These are phyloP conservation scores for Novumbra hubbsi DNA, from an alignment of 2,797 vertebrate genomes.

Conservation along the genomic window DNA sequence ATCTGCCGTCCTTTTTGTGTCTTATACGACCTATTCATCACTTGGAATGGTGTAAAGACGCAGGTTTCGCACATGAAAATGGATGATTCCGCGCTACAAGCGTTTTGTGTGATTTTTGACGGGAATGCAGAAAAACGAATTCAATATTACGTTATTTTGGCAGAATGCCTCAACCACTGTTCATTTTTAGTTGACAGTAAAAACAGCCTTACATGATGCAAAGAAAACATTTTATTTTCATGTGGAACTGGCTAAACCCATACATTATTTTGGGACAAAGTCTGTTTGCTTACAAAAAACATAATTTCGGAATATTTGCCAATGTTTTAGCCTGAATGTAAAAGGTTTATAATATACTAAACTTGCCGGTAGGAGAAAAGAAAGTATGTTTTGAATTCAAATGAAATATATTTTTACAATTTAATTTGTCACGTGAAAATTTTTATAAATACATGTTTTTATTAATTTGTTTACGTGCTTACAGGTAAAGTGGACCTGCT, in stretches of 20 bases:
- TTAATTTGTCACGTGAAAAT: too few relatives aligned
- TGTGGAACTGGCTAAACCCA: conserved; percentile 26
- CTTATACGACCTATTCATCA: not conserved
- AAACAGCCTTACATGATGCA: not conserved
- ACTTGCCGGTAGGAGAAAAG: conserved; percentile 56
- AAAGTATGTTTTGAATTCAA: too few relatives aligned
- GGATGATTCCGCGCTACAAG: not conserved
- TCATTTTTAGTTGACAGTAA: not conserved
- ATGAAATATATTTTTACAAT: too few relatives aligned
- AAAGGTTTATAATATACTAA: conserved; percentile 60
- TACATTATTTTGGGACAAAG: conserved; percentile 22
- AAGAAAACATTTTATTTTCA: not conserved
- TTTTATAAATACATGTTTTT: too few relatives aligned
- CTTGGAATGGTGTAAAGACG: not conserved
- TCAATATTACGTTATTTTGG: not conserved
- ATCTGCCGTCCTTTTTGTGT: not conserved
- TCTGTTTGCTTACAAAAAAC: conserved; percentile 55
- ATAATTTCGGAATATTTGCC: conserved; percentile 48
- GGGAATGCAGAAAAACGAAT: not conserved
- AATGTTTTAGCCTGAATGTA: conserved; percentile 56
- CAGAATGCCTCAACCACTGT: not conserved
- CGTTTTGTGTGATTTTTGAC: not conserved
- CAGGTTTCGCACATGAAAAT: not conserved
- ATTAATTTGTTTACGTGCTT: too few relatives aligned
- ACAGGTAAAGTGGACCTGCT: too few relatives aligned